These are phyloP conservation scores for Drosophila lacicola DNA, from an alignment of 2,888 invertebrate genomes.

Conservation along the genomic window DNA sequence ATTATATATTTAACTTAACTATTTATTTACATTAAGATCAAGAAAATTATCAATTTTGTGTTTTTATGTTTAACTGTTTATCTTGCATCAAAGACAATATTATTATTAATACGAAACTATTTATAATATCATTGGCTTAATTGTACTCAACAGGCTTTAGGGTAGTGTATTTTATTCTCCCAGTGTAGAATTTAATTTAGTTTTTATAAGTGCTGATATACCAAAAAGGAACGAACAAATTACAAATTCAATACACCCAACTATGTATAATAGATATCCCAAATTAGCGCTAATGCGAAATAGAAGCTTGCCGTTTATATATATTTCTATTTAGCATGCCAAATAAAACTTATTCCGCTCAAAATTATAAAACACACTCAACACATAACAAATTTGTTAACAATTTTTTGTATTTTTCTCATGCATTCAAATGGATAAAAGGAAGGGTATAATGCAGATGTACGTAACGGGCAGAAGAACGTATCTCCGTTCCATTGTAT, in stretches of 20 bases:
- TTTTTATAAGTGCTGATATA: slow-evolving; percentile 70
- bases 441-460: too few species aligned
- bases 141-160: slow-evolving; percentile 64
- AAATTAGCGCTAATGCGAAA: slow-evolving; percentile 22
- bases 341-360: background rate
- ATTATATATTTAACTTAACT: slow-evolving; percentile 39
- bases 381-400: slow-evolving; percentile 19
- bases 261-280: slow-evolving; percentile 8
- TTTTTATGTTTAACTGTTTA: slow-evolving; percentile 13
- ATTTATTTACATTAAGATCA: slow-evolving; percentile 58
- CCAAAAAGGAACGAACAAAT: slow-evolving; percentile 54
- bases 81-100: slow-evolving; percentile 15
- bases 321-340: slow-evolving; percentile 17
- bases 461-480: too few species aligned
- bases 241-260: slow-evolving; percentile 26
- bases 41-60: slow-evolving; percentile 13
- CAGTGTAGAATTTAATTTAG: slow-evolving; percentile 20
- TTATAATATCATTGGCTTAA: slow-evolving; percentile 20
- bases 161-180: slow-evolving; percentile 42
- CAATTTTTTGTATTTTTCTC: slow-evolving; percentile 40
- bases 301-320: slow-evolving; percentile 56
- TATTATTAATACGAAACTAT: slow-evolving; percentile 11
- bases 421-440: too few species aligned
- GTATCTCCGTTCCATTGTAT: too few species aligned
- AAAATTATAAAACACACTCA: slow-evolving; percentile 9